phyloP scores from a whole-genome alignment of 2,888 invertebrate species.

The Hyposoter didymator region DNA sequence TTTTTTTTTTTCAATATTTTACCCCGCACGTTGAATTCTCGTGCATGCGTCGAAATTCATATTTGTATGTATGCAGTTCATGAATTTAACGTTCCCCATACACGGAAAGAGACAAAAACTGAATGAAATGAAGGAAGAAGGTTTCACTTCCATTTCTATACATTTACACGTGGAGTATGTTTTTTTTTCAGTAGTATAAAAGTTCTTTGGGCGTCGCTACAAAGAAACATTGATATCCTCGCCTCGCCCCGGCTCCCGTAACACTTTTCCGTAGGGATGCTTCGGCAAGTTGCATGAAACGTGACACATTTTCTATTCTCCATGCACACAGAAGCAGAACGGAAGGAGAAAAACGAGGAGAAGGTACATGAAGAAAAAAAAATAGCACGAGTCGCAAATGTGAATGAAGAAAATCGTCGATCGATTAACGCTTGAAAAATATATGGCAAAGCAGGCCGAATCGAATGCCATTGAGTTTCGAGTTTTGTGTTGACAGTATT shows the following conservation, averaged over 20 bases:
- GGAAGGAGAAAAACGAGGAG: background rate
- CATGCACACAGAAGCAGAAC: conserved; percentile 52
- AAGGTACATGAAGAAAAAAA: conserved; percentile 29
- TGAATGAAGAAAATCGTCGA: conserved; percentile 29
- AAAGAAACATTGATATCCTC: conserved; percentile 50
- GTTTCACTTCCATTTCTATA: conserved; percentile 3
- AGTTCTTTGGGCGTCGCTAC: conserved; percentile 38
- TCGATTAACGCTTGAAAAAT: conserved; percentile 32
- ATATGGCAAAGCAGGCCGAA: conserved; percentile 34
- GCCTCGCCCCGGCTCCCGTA: background rate
- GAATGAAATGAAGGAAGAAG: conserved; percentile 4
- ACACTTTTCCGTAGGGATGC: conserved; percentile 38
- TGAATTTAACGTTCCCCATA: conserved; percentile 10
- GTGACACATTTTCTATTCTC: conserved; percentile 57
- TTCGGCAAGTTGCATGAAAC: conserved; percentile 53
- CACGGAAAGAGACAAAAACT: conserved; percentile 14
- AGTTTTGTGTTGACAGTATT: background rate
- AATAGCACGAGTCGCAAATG: conserved; percentile 34
- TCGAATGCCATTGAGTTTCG: conserved; percentile 30
- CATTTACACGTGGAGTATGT: background rate
- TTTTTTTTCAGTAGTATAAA: conserved; percentile 30
- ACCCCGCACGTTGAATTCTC: background rate
- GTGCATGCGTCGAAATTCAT: background rate
- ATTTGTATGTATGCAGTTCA: background rate
- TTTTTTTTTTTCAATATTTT: conserved; percentile 9